These are phyloP conservation scores for Lithophane semibrunnea DNA, from an alignment of 2,888 invertebrate species.

Conservation along the genomic window DNA sequence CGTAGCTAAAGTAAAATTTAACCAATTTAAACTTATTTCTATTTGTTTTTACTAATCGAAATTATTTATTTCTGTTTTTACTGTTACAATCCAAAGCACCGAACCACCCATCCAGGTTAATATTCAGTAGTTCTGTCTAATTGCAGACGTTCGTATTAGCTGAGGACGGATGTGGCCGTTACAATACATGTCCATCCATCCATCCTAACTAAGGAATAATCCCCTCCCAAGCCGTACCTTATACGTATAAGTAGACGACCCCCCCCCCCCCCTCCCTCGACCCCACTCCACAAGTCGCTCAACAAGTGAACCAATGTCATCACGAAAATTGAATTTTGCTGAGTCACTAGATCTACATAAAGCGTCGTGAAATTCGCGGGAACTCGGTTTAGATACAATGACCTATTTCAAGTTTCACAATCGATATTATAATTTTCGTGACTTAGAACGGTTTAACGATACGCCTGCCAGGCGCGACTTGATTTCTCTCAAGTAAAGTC, in stretches of 20 bases:
- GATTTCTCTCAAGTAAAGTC: conserved; percentile 22
- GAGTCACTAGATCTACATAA: conserved; percentile 63
- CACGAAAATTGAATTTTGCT: conserved; percentile 68
- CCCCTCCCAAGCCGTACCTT: conserved; percentile 31
- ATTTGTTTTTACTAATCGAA: neutral
- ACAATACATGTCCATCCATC: conserved; percentile 38
- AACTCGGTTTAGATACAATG: conserved; percentile 50
- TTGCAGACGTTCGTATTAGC: conserved; percentile 32
- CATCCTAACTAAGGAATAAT: conserved; percentile 48
- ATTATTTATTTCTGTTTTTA: neutral
- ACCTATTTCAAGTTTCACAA: conserved; percentile 53
- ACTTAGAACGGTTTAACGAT: conserved; percentile 12
- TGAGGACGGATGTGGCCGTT: conserved; percentile 33
- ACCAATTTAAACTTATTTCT: neutral
- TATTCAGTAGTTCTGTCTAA: conserved; percentile 36
- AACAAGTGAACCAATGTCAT: conserved; percentile 72
- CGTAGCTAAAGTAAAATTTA: neutral
- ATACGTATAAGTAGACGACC: conserved; percentile 31
- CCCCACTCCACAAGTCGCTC: conserved; percentile 53
- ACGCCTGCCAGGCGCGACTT: conserved; percentile 10
- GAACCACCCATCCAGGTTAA: neutral
- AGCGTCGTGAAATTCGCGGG: conserved; percentile 47
- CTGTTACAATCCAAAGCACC: neutral
- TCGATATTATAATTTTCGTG: conserved; percentile 40
- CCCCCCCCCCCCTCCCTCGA: conserved; percentile 19